Conservation (phyloP, 2,797 vertebrate species). For the Miichthys miiuy region DNA sequence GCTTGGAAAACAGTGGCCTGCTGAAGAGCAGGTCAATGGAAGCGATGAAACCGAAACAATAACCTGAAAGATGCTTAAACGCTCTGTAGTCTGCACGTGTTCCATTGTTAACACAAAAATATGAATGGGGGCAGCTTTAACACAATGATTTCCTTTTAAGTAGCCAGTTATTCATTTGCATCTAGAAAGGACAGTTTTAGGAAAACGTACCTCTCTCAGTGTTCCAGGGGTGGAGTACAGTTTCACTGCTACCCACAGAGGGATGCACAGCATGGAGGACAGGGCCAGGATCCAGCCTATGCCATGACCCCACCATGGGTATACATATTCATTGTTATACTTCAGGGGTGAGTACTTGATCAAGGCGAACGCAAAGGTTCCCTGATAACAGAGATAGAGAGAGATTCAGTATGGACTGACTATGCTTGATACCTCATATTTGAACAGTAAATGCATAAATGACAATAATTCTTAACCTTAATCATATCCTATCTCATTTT, state of each 20-base stretch:
- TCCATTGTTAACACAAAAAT: background rate
- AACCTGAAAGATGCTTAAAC: no score
- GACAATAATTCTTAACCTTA: background rate
- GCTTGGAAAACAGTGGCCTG: background rate
- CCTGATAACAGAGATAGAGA: slow-evolving; percentile 80
- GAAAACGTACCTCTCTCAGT: slow-evolving; percentile 88
- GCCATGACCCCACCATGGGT: slow-evolving; percentile 95
- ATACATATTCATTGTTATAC: slow-evolving; percentile 96
- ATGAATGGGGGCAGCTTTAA: background rate
- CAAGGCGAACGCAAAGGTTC: slow-evolving; percentile 94
- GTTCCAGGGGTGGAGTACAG: slow-evolving; percentile 90
- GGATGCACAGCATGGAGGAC: slow-evolving; percentile 95
- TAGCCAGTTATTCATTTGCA: background rate
- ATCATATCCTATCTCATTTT: background rate
- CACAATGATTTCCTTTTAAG: background rate
- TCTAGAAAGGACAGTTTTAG: background rate
- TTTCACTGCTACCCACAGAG: slow-evolving; percentile 88
- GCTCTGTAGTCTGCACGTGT: background rate
- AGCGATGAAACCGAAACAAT: background rate
- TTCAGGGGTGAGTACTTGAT: slow-evolving; percentile 95
- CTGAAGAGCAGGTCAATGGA: background rate
- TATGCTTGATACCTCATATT: background rate
- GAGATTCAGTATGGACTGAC: background rate
- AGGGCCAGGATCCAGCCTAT: slow-evolving; percentile 95
- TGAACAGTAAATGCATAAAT: background rate